Percentiles rank a stretch among this genome's conserved stretches.
These are phyloP conservation scores for Opisthograptis luteolata DNA, from an alignment of 2,888 invertebrate species.

Conservation along the genomic window DNA sequence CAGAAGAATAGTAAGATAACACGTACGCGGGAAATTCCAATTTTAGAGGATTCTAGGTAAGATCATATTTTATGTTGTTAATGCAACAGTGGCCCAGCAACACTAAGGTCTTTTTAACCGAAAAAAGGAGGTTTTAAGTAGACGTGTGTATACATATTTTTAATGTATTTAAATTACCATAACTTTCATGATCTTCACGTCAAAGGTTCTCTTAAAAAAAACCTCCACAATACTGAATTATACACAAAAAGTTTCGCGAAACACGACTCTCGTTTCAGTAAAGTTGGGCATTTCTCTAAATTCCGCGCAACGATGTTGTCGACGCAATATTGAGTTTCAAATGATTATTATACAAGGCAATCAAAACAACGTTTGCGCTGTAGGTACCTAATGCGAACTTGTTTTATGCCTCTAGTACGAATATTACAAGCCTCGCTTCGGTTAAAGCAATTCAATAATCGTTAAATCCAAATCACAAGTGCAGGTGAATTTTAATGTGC, in stretches of 20 bases:
- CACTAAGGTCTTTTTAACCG: too few relatives aligned
- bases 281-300: constrained; percentile 11
- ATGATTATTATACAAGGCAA: constrained; percentile 28
- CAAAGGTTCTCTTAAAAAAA: too few relatives aligned
- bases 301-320: constrained; percentile 11
- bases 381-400: constrained; percentile 14
- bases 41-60: too few relatives aligned
- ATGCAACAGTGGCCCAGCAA: too few relatives aligned
- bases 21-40: too few relatives aligned
- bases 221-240: background rate
- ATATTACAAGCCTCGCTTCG: constrained; percentile 10
- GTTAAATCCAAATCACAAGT: constrained; percentile 10
- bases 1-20: too few relatives aligned
- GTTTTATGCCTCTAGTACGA: constrained; percentile 20
- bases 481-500: background rate
- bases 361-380: constrained; percentile 20
- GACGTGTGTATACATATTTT: too few relatives aligned
- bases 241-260: constrained; percentile 14
- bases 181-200: too few relatives aligned
- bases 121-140: too few relatives aligned
- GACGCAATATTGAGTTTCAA: constrained; percentile 23
- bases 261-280: constrained; percentile 11
- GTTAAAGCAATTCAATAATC: constrained; percentile 15
- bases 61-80: too few relatives aligned
- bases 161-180: too few relatives aligned